A percentile compares a stretch with the other conserved stretches of the same genome.
Evolutionary conservation across 2,888 invertebrate species (phyloP).

Genomic region (Eupeodes luniger): DNA sequence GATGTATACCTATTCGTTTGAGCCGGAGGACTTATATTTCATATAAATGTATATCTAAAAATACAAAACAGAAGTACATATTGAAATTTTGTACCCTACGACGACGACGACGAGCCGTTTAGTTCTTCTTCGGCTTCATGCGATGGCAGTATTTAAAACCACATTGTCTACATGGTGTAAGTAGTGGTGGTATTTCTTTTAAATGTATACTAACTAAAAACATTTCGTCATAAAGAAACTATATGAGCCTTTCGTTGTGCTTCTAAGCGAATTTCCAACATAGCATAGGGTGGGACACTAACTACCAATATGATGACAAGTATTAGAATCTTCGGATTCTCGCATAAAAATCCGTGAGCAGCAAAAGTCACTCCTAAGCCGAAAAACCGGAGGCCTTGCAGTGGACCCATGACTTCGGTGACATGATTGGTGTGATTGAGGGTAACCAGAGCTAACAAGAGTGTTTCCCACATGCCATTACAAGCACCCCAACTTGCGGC

Average conservation of each 20-base stretch:
- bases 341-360: conserved; percentile 87
- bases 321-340: conserved; percentile 83
- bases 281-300: conserved; percentile 83
- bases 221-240: conserved; percentile 83
- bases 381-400: conserved; percentile 86
- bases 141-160: conserved; percentile 55
- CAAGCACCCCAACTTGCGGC: conserved; percentile 95
- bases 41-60: not conserved
- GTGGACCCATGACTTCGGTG: conserved; percentile 83
- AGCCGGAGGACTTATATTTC: not conserved
- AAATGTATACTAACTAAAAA: conserved; percentile 83
- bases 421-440: conserved; percentile 83
- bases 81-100: conserved; percentile 5
- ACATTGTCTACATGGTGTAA: conserved; percentile 80
- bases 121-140: no score
- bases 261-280: conserved; percentile 83
- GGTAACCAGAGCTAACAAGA: conserved; percentile 84
- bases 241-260: conserved; percentile 83
- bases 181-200: conserved; percentile 80
- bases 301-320: conserved; percentile 83
- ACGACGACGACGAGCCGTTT: no score
- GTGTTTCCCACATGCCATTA: conserved; percentile 93
- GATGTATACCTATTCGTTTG: not conserved
- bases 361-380: conserved; percentile 88
- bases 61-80: not conserved